Conservation (phyloP, 92 coral and sea anemone genomes). For the Anthopleura xanthogrammica region DNA sequence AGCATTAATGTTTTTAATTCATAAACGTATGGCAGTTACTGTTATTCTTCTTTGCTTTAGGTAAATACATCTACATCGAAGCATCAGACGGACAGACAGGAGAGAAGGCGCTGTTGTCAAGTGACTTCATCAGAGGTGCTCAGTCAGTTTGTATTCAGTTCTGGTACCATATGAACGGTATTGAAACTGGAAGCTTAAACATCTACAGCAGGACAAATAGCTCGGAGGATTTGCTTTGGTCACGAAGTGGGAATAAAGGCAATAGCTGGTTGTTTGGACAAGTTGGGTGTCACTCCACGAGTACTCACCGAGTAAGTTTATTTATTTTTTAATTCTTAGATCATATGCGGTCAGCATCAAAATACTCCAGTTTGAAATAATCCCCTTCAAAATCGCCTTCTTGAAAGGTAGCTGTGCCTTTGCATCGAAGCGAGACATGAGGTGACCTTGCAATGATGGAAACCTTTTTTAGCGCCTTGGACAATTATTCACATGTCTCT, state of each 20-base stretch:
- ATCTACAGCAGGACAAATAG: constrained; percentile 43
- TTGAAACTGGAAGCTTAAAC: constrained; percentile 54
- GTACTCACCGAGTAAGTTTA: not conserved
- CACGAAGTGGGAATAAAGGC: constrained; percentile 41
- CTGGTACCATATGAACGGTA: constrained; percentile 88
- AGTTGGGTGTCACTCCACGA: constrained; percentile 15
- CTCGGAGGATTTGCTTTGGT: constrained; percentile 26
- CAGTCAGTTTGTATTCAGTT: constrained; percentile 60
- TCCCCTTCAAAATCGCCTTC: too few relatives aligned
- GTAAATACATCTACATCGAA: constrained; percentile 1
- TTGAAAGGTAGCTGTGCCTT: too few relatives aligned
- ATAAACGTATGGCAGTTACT: too few relatives aligned
- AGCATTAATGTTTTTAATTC: too few relatives aligned
- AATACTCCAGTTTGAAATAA: not conserved
- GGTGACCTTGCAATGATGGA: too few relatives aligned
- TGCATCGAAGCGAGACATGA: too few relatives aligned
- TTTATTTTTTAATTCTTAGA: not conserved
- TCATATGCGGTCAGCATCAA: too few relatives aligned
- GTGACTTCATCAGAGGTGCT: constrained; percentile 43
- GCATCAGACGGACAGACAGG: constrained; percentile 54
- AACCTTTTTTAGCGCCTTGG: too few relatives aligned
- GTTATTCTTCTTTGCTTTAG: not conserved
- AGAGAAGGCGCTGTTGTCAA: constrained; percentile 49
- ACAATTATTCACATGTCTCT: too few relatives aligned
- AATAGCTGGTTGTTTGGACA: constrained; percentile 62